These are phyloP conservation scores for Antennarius striatus DNA, from an alignment of 2,113 vertebrate species.

Conservation along the genomic window DNA sequence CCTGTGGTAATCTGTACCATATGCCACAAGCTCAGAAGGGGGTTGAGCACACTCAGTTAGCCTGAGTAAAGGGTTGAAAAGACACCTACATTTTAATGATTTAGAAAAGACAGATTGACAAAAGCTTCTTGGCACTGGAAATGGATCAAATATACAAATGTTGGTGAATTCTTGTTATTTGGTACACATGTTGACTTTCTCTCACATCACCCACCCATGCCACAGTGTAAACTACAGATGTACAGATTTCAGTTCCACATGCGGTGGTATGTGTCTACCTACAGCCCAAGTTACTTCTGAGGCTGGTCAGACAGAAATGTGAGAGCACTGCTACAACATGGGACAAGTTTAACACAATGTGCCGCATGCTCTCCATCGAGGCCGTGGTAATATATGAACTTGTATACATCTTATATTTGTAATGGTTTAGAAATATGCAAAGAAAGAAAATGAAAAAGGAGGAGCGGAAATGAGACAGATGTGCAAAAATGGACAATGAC, in stretches of 20 bases:
- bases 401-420: constrained; percentile 23
- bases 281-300: background rate
- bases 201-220: constrained; percentile 14
- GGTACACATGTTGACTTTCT: constrained; percentile 12
- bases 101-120: background rate
- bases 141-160: background rate
- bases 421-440: constrained; percentile 26
- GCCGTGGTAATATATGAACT: constrained; percentile 21
- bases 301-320: constrained; percentile 7
- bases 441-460: constrained; percentile 1
- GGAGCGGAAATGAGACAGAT: constrained; percentile 19
- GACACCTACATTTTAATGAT: constrained; percentile 9
- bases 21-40: constrained; percentile 56
- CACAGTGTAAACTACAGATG: constrained; percentile 10
- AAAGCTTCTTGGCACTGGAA: constrained; percentile 5
- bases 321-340: constrained; percentile 45
- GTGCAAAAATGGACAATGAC: constrained; percentile 13
- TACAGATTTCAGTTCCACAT: constrained; percentile 24
- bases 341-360: constrained; percentile 55
- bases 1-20: constrained; percentile 70
- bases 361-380: constrained; percentile 35
- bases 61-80: constrained; percentile 9
- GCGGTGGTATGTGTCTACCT: constrained; percentile 33
- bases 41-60: constrained; percentile 52
- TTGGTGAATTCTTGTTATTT: constrained; percentile 11